Evolutionary conservation across 2,797 vertebrate species (phyloP).

Genomic region (Sternotherus odoratus): DNA sequence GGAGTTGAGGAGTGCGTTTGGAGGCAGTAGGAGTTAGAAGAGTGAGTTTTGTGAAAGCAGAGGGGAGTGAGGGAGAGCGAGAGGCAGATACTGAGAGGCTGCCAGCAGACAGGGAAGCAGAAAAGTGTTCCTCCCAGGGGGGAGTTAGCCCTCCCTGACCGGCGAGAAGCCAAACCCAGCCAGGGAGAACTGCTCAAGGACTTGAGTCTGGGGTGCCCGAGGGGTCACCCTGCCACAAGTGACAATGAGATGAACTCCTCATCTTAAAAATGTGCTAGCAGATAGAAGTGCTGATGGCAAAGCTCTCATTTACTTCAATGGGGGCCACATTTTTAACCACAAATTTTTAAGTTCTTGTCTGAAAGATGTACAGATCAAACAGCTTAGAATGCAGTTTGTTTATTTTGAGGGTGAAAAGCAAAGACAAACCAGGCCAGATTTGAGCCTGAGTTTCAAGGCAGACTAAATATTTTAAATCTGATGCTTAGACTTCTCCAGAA

Average conservation of each 20-base stretch:
- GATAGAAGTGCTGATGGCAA: fast-evolving
- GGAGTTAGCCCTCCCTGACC: too few species aligned
- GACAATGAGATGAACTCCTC: not conserved
- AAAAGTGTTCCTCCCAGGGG: too few species aligned
- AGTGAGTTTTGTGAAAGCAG: too few species aligned
- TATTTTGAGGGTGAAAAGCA: not conserved
- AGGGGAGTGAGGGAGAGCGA: too few species aligned
- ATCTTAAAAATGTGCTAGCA: not conserved
- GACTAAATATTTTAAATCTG: not conserved
- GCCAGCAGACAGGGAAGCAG: too few species aligned
- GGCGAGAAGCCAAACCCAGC: too few species aligned
- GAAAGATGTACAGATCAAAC: not conserved
- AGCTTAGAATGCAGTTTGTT: not conserved
- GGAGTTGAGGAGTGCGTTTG: too few species aligned
- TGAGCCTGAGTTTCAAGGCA: not conserved
- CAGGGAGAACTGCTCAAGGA: too few species aligned
- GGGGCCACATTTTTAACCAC: fast-evolving
- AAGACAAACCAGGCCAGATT: not conserved
- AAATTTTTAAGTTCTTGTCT: not conserved
- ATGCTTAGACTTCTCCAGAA: not conserved
- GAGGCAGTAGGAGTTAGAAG: too few species aligned
- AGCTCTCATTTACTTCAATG: not conserved
- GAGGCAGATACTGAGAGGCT: too few species aligned
- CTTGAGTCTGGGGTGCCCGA: too few species aligned
- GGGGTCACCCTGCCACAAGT: too few species aligned